These are phyloP conservation scores for Engystomops pustulosus DNA, from an alignment of 2,113 vertebrate genomes.

Conservation along the genomic window DNA sequence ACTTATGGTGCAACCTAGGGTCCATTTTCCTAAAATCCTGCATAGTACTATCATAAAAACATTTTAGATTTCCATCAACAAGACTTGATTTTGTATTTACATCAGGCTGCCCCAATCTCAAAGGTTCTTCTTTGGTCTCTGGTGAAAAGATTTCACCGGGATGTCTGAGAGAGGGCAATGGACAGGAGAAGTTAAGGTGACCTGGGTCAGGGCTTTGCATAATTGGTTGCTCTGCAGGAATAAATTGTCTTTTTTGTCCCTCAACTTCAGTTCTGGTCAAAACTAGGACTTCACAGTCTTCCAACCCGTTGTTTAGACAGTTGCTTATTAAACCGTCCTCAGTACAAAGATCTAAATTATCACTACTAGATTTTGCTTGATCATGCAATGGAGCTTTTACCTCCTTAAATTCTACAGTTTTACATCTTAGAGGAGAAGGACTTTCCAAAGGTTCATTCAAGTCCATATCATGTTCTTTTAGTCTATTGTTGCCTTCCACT, in stretches of 20 bases:
- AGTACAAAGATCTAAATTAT: conserved; percentile 69
- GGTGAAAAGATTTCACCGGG: conserved; percentile 68
- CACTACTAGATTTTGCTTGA: conserved; percentile 71
- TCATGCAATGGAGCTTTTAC: conserved; percentile 75
- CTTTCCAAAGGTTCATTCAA: conserved; percentile 62
- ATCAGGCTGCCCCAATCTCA: conserved; percentile 66
- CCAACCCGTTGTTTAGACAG: conserved; percentile 57
- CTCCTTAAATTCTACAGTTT: conserved; percentile 58
- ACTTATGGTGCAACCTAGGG: conserved; percentile 68
- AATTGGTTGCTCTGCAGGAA: conserved; percentile 69
- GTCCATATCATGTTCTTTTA: conserved; percentile 62
- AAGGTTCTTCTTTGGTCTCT: conserved; percentile 76
- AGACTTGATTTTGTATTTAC: conserved; percentile 63
- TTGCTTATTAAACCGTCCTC: conserved; percentile 64
- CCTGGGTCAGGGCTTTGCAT: conserved; percentile 71
- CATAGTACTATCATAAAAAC: conserved; percentile 71
- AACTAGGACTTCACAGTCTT: conserved; percentile 58
- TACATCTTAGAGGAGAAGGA: conserved; percentile 62
- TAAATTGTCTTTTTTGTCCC: conserved; percentile 65
- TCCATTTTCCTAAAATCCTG: conserved; percentile 69
- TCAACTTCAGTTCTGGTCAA: conserved; percentile 66
- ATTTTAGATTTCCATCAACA: conserved; percentile 65
- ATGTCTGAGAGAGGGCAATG: conserved; percentile 71
- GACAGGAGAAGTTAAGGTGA: conserved; percentile 73
- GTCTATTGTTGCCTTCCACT: conserved; percentile 58